phyloP scores from a whole-genome alignment of 2,888 invertebrate species.

The Torymus auratus region DNA sequence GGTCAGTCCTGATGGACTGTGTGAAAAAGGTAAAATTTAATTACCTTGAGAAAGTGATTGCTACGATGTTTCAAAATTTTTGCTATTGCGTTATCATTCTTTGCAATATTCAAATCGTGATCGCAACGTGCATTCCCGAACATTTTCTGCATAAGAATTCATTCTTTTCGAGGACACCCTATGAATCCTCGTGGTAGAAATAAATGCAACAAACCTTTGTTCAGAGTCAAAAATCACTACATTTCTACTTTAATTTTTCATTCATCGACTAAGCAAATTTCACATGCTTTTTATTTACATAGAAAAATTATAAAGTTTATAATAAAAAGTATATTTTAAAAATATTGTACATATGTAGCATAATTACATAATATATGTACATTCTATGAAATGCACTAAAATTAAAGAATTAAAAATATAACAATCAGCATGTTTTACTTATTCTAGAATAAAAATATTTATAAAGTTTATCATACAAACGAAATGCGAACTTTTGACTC shows the following conservation, averaged over 20 bases:
- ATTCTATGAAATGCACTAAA: too few species aligned
- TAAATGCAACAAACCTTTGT: too few species aligned
- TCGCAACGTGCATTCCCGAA: conserved; percentile 25
- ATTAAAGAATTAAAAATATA: too few species aligned
- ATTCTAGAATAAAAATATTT: not conserved
- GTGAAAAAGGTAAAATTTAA: conserved; percentile 62
- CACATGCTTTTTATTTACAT: too few species aligned
- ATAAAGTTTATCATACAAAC: not conserved
- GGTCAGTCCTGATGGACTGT: conserved; percentile 88
- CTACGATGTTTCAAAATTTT: not conserved
- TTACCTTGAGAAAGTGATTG: not conserved
- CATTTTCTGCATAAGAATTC: not conserved
- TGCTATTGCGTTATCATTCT: conserved; percentile 13
- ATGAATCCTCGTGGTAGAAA: too few species aligned
- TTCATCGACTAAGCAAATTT: too few species aligned
- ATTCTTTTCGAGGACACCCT: too few species aligned
- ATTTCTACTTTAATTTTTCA: not conserved
- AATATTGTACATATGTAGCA: too few species aligned
- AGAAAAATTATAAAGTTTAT: too few species aligned
- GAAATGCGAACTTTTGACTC: conserved; percentile 8
- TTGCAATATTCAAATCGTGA: conserved; percentile 14
- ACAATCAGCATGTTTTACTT: too few species aligned
- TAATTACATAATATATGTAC: too few species aligned
- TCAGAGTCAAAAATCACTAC: conserved; percentile 7
- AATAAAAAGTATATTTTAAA: too few species aligned